Evolutionary conservation across 1,140 invertebrate genomes (phyloP).

Genomic region (Elysia chlorotica): DNA sequence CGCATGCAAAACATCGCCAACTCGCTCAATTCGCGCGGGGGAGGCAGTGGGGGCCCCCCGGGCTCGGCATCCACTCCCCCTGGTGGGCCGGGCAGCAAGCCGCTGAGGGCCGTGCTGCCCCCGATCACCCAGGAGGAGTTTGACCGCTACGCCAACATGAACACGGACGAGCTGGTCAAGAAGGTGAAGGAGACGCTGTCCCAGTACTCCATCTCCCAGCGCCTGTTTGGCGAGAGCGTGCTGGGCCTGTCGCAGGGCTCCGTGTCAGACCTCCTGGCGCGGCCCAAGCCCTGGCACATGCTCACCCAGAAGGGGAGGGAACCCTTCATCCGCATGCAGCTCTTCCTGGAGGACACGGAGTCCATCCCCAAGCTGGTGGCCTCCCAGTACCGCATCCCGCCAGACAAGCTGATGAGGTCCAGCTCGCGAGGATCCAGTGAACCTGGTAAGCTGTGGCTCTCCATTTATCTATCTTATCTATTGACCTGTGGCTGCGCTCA

Average conservation of each 20-base stretch:
- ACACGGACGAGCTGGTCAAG: constrained; percentile 98
- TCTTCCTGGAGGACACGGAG: constrained; percentile 96
- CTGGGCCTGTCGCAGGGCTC: constrained; percentile 87
- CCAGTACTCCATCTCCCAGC: constrained; percentile 98
- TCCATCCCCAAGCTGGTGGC: constrained; percentile 95
- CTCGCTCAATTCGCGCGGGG: constrained; percentile 85
- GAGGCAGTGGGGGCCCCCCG: no score
- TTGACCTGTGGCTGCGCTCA: no score
- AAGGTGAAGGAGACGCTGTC: constrained; percentile 95
- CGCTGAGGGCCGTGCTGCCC: constrained; percentile 92
- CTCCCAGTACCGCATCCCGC: constrained; percentile 96
- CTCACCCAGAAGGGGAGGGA: constrained; percentile 97
- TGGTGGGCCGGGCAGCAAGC: constrained; percentile 76
- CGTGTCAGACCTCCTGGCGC: constrained; percentile 95
- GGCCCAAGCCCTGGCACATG: constrained; percentile 99
- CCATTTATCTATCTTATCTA: no score
- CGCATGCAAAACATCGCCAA: constrained; percentile 98
- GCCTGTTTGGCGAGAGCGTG: constrained; percentile 96
- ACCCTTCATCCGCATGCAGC: constrained; percentile 97
- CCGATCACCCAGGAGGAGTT: constrained; percentile 99
- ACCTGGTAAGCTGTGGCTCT: constrained; percentile 20
- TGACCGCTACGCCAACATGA: constrained; percentile 96
- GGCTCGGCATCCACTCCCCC: no score
- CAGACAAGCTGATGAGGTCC: constrained; percentile 74
- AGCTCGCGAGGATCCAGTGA: constrained; percentile 28